Conservation (phyloP, 1,140 invertebrate genomes). For the Eurytemora carolleeae region DNA sequence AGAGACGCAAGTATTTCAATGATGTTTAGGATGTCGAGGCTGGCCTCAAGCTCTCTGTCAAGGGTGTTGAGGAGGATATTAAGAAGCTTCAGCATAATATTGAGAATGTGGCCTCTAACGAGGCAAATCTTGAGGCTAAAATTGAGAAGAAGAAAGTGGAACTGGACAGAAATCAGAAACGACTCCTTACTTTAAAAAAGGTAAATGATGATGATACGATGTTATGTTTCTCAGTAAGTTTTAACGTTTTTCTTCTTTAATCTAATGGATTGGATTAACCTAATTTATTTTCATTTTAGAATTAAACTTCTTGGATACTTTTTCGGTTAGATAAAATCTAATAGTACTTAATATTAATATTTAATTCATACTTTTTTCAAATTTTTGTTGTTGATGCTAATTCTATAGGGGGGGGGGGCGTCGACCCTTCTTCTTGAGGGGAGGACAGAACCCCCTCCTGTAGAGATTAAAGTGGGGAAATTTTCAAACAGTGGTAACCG, state of each 20-base stretch:
- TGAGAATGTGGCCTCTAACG: constrained; percentile 59
- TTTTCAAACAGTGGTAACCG: too few relatives aligned
- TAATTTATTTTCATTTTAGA: constrained; percentile 7
- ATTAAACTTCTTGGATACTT: constrained; percentile 1
- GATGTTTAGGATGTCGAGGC: constrained; percentile 54
- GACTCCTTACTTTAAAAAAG: constrained; percentile 76
- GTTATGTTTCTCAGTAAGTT: not conserved
- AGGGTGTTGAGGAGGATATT: constrained; percentile 38
- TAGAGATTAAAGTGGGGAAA: too few relatives aligned
- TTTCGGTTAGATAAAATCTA: too few relatives aligned
- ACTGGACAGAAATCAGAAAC: constrained; percentile 74
- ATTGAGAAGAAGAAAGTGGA: constrained; percentile 75
- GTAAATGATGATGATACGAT: constrained; percentile 62
- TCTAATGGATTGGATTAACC: constrained; percentile 3
- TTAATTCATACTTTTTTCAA: too few relatives aligned
- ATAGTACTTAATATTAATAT: too few relatives aligned
- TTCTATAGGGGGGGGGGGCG: too few relatives aligned
- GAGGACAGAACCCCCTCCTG: too few relatives aligned
- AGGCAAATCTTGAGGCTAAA: constrained; percentile 67
- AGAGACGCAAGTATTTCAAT: too few relatives aligned
- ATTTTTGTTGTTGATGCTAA: too few relatives aligned
- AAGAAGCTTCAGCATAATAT: constrained; percentile 46
- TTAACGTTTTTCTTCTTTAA: not conserved
- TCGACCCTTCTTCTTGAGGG: too few relatives aligned
- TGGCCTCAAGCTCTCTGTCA: constrained; percentile 45